Evolutionary conservation across 1,140 invertebrate species (phyloP).

Genomic region (Sogatella furcifera): DNA sequence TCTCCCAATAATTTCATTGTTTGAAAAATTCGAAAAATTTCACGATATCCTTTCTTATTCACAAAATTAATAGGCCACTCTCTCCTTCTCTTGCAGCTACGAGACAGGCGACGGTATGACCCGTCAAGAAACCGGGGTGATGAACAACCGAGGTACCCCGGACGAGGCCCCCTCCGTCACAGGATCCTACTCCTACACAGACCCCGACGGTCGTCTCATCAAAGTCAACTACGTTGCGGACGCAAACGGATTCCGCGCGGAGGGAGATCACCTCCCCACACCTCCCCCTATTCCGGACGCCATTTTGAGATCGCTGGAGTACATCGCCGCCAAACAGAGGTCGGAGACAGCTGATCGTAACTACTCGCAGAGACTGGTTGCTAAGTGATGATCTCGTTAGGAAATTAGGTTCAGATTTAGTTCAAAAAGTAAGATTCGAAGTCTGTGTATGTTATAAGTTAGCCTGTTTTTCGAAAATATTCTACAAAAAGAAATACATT

Average conservation of each 20-base stretch:
- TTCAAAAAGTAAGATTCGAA: too few relatives aligned
- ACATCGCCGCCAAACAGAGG: slow-evolving; percentile 24
- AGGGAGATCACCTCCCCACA: slow-evolving; percentile 42
- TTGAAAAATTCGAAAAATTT: too few relatives aligned
- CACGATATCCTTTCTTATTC: too few relatives aligned
- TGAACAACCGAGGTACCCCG: slow-evolving; percentile 42
- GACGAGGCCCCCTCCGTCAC: slow-evolving; percentile 48
- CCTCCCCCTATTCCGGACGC: slow-evolving; percentile 14
- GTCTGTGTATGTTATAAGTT: too few relatives aligned
- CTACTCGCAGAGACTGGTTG: background rate
- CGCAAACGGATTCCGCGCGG: slow-evolving; percentile 63
- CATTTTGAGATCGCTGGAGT: slow-evolving; percentile 26
- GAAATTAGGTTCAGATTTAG: too few relatives aligned
- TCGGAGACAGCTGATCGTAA: background rate
- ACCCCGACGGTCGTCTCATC: slow-evolving; percentile 67
- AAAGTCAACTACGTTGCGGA: slow-evolving; percentile 66
- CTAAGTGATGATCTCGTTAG: too few relatives aligned
- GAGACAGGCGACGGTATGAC: slow-evolving; percentile 25
- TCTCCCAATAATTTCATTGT: too few relatives aligned
- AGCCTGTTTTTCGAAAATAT: too few relatives aligned
- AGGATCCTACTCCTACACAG: slow-evolving; percentile 65
- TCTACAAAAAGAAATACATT: too few relatives aligned
- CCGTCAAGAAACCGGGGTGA: slow-evolving; percentile 27
- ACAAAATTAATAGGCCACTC: too few relatives aligned
- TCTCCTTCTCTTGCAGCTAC: slow-evolving; percentile 18